Percentiles rank a stretch among this genome's conserved stretches.
phyloP scores from a whole-genome alignment of 2,888 invertebrate species.

The Alviniconcha strummeri region DNA sequence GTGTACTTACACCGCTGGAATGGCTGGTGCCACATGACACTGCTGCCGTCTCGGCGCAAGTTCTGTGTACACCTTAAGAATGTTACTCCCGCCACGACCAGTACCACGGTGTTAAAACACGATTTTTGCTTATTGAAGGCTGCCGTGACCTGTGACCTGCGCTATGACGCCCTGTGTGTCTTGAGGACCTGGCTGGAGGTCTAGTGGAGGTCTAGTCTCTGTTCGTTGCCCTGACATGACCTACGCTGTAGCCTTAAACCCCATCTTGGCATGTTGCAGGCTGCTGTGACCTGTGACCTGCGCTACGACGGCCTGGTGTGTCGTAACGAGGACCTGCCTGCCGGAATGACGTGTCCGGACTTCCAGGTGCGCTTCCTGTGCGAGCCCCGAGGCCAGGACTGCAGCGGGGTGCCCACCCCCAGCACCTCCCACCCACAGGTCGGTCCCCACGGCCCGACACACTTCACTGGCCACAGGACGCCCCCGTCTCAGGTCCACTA shows the following conservation, averaged over 20 bases:
- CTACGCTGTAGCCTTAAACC: too few species aligned
- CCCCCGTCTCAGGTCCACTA: neutral
- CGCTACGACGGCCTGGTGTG: constrained; percentile 57
- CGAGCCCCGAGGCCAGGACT: constrained; percentile 38
- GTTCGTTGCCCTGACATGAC: too few species aligned
- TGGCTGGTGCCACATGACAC: too few species aligned
- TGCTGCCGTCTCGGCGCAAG: too few species aligned
- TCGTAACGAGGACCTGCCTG: constrained; percentile 49
- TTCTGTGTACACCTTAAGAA: too few species aligned
- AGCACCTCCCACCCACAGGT: neutral
- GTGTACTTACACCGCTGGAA: too few species aligned
- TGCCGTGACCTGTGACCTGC: constrained; percentile 82
- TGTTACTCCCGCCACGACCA: too few species aligned
- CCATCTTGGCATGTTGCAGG: constrained; percentile 63
- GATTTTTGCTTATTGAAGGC: too few species aligned
- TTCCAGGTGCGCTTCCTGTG: constrained; percentile 47
- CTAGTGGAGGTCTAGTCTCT: too few species aligned
- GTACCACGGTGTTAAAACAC: too few species aligned
- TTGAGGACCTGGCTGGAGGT: constrained; percentile 46
- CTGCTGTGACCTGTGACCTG: constrained; percentile 84
- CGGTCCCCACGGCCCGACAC: neutral
- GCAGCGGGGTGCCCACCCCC: constrained; percentile 19
- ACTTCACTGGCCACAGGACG: neutral
- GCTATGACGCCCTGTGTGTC: constrained; percentile 57
- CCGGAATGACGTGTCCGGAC: constrained; percentile 44